Conservation (phyloP, 1,140 invertebrate genomes). For the Anastrepha obliqua region DNA sequence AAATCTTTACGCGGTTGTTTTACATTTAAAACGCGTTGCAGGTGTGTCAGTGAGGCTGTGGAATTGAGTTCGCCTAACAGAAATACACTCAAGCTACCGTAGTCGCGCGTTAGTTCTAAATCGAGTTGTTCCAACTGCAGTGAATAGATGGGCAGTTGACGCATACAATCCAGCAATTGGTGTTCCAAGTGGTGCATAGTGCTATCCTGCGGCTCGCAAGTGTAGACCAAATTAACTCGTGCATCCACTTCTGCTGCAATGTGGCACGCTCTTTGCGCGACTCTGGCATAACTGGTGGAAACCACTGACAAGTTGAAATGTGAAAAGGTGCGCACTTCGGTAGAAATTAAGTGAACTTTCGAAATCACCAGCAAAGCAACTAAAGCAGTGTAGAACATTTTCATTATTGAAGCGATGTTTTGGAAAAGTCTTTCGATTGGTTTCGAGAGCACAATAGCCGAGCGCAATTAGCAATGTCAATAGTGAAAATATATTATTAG, state of each 20-base stretch:
- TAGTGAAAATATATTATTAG: not conserved
- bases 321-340: not conserved
- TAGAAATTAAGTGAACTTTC: not conserved
- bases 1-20: constrained; percentile 62
- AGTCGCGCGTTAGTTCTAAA: constrained; percentile 62
- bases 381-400: constrained; percentile 2
- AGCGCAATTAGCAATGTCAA: not conserved
- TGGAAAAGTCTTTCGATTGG: not conserved
- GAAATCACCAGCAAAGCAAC: not conserved
- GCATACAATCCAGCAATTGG: constrained; percentile 61
- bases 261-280: constrained; percentile 32
- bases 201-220: not conserved
- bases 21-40: constrained; percentile 65
- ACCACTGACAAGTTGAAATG: not conserved
- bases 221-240: constrained; percentile 54
- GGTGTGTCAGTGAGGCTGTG: constrained; percentile 47
- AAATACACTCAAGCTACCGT: constrained; percentile 65
- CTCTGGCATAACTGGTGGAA: not conserved
- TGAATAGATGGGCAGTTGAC: constrained; percentile 59
- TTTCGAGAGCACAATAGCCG: not conserved
- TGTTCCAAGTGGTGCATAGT: constrained; percentile 54
- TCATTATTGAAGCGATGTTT: not conserved
- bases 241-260: constrained; percentile 12
- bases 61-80: constrained; percentile 56
- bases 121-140: constrained; percentile 57